phyloP scores from a whole-genome alignment of 1,140 invertebrate genomes.

The Lepidurus arcticus region DNA sequence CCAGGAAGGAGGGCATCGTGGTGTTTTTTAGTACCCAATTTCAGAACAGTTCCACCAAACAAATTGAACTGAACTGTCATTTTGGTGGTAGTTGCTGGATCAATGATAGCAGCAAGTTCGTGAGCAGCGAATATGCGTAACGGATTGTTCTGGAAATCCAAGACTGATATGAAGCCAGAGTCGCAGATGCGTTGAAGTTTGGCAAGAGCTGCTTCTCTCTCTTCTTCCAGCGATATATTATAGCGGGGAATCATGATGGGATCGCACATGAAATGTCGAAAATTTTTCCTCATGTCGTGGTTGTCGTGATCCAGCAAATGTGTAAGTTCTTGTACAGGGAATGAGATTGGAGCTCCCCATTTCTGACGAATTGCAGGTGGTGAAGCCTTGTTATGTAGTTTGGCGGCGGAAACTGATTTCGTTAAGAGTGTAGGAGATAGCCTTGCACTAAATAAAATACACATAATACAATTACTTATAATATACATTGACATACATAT shows the following conservation, averaged over 20 bases:
- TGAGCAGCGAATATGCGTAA: conserved; percentile 44
- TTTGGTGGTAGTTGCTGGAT: conserved; percentile 44
- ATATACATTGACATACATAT: no score
- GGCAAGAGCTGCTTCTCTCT: conserved; percentile 42
- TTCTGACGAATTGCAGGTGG: conserved; percentile 24
- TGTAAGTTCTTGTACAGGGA: conserved; percentile 38
- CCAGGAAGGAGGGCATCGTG: conserved; percentile 41
- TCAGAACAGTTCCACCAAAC: conserved; percentile 45
- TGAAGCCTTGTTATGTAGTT: not conserved
- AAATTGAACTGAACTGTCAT: conserved; percentile 47
- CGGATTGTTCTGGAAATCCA: conserved; percentile 44
- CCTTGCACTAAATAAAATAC: not conserved
- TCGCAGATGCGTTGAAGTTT: conserved; percentile 43
- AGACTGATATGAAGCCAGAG: conserved; percentile 43
- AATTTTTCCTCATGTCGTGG: conserved; percentile 42
- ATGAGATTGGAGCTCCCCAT: conserved; percentile 2
- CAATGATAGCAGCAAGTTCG: conserved; percentile 43
- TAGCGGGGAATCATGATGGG: conserved; percentile 39
- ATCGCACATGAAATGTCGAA: conserved; percentile 40
- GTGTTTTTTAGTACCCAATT: conserved; percentile 43
- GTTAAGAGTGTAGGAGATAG: not conserved
- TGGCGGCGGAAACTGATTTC: not conserved
- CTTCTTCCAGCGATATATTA: conserved; percentile 42
- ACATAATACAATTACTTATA: not conserved
- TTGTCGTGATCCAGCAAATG: conserved; percentile 44